Conservation (phyloP, 2,888 invertebrate genomes). For the Plusia festucae region DNA sequence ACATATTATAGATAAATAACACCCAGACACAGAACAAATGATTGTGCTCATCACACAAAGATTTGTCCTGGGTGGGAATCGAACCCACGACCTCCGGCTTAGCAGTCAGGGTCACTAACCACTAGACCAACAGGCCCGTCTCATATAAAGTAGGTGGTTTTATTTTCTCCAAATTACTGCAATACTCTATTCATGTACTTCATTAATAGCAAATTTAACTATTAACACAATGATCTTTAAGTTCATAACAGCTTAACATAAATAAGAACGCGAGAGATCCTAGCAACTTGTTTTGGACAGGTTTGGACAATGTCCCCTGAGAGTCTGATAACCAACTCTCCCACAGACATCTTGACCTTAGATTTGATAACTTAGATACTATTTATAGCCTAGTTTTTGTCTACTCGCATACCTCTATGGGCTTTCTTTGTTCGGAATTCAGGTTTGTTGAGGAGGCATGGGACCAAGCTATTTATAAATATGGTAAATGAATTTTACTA, state of each 20-base stretch:
- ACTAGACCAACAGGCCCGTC: no score
- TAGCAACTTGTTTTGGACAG: constrained; percentile 33
- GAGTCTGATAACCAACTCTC: constrained; percentile 66
- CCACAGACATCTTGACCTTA: constrained; percentile 64
- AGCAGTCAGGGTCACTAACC: no score
- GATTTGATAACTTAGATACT: constrained; percentile 49
- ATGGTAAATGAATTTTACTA: not conserved
- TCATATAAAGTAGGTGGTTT: no score
- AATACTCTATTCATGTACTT: no score
- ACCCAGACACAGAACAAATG: no score
- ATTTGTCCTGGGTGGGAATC: no score
- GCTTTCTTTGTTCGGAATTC: constrained; percentile 29
- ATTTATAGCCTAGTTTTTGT: constrained; percentile 48
- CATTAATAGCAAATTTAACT: no score
- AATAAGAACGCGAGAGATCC: not conserved
- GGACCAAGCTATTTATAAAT: constrained; percentile 17
- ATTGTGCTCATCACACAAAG: no score
- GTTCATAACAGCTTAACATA: not conserved
- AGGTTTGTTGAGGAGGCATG: constrained; percentile 7
- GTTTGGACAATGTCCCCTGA: constrained; percentile 68
- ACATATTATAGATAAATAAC: no score
- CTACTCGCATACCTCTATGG: constrained; percentile 19
- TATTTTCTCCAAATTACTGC: not conserved
- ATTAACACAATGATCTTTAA: not conserved
- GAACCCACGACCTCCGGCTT: no score